Base-by-base conservation (phyloP, 2,888 invertebrate genomes). In the Amphipoea oculea region DNA sequence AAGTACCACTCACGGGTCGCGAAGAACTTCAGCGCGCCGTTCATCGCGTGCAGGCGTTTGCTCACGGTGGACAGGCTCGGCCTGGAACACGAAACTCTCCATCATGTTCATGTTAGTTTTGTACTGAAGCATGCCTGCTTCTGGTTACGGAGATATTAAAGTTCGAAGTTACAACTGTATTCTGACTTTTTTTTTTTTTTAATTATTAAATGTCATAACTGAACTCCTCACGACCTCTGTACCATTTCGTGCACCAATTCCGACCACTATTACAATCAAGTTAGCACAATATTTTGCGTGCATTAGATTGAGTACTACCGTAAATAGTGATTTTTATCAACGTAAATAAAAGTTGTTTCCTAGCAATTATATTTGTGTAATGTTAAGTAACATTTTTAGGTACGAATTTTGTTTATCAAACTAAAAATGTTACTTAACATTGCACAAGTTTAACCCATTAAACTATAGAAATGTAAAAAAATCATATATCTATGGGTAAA, bases 1-100 rank as follows among this genome's bases (percentile, higher is more conserved):
- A 98, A 98, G 23, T 94, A 91, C 98, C 98, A 98, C 87, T 98
- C 97, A 86, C 97, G 97, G 1, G 96, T 95, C 0, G 98, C 97
- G 92, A 98, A 98, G 92, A 97, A 98, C 86, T 97, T 96, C 3
- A 98, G 96, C 0, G 97, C 97, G 73, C 95, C 94, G 36, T 97
- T 97, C 57, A 89, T 89, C 20, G 89, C 89, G 4, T 71, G 71
- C 23, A 89, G 12, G 0, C 89, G 89, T 14, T 76, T 48, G 71
- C 73, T 78, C 1, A 82, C 71, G 0, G 85, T 86, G 0, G 72
- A 62, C 2, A 88, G 12, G 6, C 79, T 84, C 2, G 73, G 81
- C 20, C 89, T 89, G 75, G 0, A 80, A 73, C 1, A 42, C 4
- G 51, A 6, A 72, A 63, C n/a, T 60, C 11, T 12, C 1, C 60